Evolutionary conservation across 2,113 vertebrate species (phyloP).

Genomic region (Baryphthengus martii): DNA sequence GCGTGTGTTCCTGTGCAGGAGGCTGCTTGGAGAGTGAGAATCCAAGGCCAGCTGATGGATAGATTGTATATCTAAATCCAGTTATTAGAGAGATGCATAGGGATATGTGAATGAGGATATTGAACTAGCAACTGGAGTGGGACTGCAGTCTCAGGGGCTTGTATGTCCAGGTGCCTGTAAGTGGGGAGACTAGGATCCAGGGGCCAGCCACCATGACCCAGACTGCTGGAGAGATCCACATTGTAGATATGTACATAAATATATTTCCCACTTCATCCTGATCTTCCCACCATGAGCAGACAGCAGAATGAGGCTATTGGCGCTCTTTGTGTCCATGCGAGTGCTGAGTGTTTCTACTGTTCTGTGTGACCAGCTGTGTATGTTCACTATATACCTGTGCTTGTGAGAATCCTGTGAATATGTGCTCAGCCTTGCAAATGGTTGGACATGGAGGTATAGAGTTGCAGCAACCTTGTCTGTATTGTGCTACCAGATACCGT

Average conservation of each 20-base stretch:
- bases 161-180: neutral
- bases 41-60: neutral
- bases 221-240: neutral
- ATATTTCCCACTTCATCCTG: neutral
- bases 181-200: neutral
- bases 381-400: neutral
- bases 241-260: too few species aligned
- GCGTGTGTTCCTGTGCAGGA: neutral
- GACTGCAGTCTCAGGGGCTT: neutral
- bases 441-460: rapidly evolving
- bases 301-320: neutral
- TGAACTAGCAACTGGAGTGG: neutral
- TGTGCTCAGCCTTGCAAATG: neutral
- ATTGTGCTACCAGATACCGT: neutral
- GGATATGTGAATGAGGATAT: too few species aligned
- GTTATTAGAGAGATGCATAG: neutral
- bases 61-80: neutral
- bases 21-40: neutral
- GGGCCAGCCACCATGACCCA: neutral
- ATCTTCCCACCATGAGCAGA: neutral
- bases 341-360: neutral
- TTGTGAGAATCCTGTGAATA: neutral
- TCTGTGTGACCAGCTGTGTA: neutral
- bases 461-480: neutral
- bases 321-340: neutral